Evolutionary conservation across 2,113 vertebrate genomes (phyloP).

Genomic region (Oenanthe oenanthe): DNA sequence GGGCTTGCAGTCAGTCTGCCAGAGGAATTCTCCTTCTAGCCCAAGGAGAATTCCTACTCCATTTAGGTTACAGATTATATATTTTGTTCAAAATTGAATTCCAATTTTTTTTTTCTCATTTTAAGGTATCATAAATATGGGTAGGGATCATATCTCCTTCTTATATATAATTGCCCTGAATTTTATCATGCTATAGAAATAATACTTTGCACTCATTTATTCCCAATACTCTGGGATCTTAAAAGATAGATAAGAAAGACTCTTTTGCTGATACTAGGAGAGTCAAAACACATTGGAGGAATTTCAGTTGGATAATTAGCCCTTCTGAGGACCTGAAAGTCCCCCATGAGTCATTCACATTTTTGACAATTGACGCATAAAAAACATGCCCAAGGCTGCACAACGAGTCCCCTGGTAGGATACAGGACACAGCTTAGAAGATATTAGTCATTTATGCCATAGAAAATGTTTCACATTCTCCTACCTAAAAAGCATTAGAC

Average conservation of each 20-base stretch:
- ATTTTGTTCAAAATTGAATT: not conserved
- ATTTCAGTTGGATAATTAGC: not conserved
- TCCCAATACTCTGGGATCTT: not conserved
- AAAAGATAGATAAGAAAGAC: not conserved
- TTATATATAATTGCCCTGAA: not conserved
- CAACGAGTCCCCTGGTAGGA: not conserved
- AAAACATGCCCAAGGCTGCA: not conserved
- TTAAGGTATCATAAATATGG: not conserved
- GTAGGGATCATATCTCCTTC: not conserved
- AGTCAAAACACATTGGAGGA: not conserved
- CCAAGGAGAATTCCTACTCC: not conserved
- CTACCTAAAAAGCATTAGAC: not conserved
- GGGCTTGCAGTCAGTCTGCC: not conserved
- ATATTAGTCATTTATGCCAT: not conserved
- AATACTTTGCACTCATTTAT: not conserved
- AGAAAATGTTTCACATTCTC: not conserved
- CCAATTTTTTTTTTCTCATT: not conserved
- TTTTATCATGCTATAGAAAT: not conserved
- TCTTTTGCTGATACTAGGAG: not conserved
- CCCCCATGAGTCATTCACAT: not conserved
- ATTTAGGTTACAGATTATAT: not conserved
- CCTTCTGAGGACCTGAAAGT: not conserved
- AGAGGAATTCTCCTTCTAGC: not conserved
- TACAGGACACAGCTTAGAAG: not conserved
- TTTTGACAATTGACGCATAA: not conserved